Percentiles rank a stretch among this genome's conserved stretches.
These are phyloP conservation scores for Trichonephila clavipes DNA, from an alignment of 1,140 invertebrate species.

Conservation along the genomic window DNA sequence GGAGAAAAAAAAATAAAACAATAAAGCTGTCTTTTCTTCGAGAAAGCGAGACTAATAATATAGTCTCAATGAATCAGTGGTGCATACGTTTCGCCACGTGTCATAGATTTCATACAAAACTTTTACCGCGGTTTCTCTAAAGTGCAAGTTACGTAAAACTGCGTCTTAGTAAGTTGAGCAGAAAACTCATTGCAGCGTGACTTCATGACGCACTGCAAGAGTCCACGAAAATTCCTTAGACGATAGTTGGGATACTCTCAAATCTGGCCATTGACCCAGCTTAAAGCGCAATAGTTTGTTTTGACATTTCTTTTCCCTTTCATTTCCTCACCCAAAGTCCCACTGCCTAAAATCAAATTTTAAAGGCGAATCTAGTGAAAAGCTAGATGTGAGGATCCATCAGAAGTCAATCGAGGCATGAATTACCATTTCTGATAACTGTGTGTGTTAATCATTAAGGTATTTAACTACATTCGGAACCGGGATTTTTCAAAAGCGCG, in stretches of 20 bases:
- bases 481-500: no score
- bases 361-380: background rate
- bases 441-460: no score
- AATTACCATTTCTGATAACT: background rate
- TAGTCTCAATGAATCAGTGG: constrained; percentile 39
- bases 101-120: constrained; percentile 43
- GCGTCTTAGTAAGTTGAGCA: constrained; percentile 35
- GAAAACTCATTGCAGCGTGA: constrained; percentile 49
- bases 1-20: background rate
- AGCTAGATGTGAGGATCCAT: background rate
- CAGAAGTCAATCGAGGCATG: background rate
- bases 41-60: constrained; percentile 45
- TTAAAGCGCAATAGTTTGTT: constrained; percentile 44
- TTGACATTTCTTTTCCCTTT: constrained; percentile 16
- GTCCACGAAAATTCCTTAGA: constrained; percentile 36
- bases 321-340: background rate
- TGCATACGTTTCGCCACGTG: constrained; percentile 50
- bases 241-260: background rate
- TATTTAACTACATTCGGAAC: no score
- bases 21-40: background rate
- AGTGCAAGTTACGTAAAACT: constrained; percentile 45
- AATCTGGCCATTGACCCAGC: constrained; percentile 70
- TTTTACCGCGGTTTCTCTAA: constrained; percentile 34
- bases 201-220: constrained; percentile 52
- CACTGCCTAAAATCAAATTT: background rate